A percentile compares a stretch with the other conserved stretches of the same genome.
phyloP scores from a whole-genome alignment of 2,797 vertebrate species.

The Argyrosomus regius region DNA sequence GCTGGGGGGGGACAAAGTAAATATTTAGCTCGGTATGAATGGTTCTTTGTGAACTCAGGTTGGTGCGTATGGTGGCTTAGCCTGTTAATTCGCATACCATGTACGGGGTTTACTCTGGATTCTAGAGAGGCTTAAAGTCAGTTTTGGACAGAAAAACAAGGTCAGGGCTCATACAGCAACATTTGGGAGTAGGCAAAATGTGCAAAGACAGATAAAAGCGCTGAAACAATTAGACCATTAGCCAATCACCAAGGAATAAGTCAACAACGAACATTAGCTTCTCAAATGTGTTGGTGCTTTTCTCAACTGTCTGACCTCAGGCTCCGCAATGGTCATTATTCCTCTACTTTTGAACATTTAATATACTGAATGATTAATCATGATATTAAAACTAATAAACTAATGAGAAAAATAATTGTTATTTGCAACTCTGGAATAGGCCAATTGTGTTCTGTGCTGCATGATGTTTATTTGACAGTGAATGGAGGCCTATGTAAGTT shows the following conservation, averaged over 20 bases:
- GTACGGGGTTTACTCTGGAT: constrained; percentile 59
- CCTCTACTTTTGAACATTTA: neutral
- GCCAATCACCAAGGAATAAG: neutral
- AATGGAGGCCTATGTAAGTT: neutral
- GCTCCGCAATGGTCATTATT: neutral
- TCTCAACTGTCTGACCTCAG: neutral
- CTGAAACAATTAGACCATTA: neutral
- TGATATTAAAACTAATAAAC: neutral
- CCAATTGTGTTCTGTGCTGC: neutral
- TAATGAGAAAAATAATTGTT: neutral
- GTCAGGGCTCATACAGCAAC: neutral
- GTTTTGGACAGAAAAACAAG: constrained; percentile 23
- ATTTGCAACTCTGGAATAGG: neutral
- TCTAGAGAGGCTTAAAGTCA: constrained; percentile 48
- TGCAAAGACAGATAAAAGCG: neutral
- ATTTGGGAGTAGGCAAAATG: neutral
- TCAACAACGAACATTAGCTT: neutral
- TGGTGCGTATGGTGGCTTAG: constrained; percentile 54
- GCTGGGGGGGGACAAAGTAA: constrained; percentile 20
- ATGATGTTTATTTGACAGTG: neutral
- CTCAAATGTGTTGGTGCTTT: neutral
- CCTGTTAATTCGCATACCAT: constrained; percentile 63
- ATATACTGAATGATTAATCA: neutral
- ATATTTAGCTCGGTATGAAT: constrained; percentile 64
- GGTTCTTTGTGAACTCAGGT: constrained; percentile 67